Evolutionary conservation across 2,113 vertebrate genomes (phyloP), one percentile per base, ranked within the genome.

Genomic region (Macrotis lagotis): DNA sequence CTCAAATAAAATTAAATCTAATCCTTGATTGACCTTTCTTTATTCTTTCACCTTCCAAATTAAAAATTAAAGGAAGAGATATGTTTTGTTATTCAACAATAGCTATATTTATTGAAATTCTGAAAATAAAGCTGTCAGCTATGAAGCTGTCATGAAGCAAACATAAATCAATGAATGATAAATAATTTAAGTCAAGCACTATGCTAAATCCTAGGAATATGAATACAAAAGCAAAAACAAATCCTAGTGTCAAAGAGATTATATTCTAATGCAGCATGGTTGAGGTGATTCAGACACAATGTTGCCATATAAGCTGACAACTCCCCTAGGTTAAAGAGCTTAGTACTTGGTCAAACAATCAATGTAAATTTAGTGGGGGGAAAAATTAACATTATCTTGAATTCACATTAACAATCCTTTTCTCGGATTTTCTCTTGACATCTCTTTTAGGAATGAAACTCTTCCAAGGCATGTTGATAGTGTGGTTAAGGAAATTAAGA

Each of bases 31-130:
- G 12, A 19, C 12, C 4, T 74, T 74, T 31, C 19, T 2, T 25
- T 25, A 6, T 16, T 74, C 31, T 66, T 88, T 93, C 51, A 53
- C 0, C 0, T 95, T 94, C 66, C 95, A 53, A 3, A 14, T 6
- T 93, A 48, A 90, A 53, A 52, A 90, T 53, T 95, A 92, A 97
- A 25, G 31, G 90, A 90, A 8, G 37, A 47, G 51, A 48, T 22
- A 5, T 95, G 1, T 1, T 95, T 51, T 50, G 90, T 90, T 94
- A 9, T 94, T 92, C 9, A 97, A 97, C 9, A 97, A 96, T 66
- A 94, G 91, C 92, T 52, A 90, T 66, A 66, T 10, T 44, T 90
- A 95, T 74, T 92, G 66, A 37, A 95, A 94, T 3, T n/a, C 3
- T 48, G 94, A 52, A 96, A 88, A 3, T 53, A 92, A 96, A 92